Base-by-base conservation (phyloP, 2,888 invertebrate genomes). In the Zelleria hepariella region DNA sequence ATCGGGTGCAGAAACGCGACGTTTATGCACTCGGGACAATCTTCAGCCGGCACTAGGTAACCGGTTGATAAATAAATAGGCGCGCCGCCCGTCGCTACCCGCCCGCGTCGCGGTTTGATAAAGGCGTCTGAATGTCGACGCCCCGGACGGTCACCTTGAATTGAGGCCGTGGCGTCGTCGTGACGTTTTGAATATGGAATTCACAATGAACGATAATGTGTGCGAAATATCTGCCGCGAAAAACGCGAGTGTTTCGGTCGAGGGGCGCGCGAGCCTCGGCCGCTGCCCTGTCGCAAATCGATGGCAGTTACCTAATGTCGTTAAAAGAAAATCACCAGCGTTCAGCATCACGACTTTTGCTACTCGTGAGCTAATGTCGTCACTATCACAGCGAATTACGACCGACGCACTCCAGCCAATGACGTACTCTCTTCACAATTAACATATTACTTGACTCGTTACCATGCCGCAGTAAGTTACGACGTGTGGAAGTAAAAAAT, bases 41-140 rank as follows among this genome's bases (percentile, higher is more conserved):
- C 21, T 54, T 7, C 5, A 18, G 56, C 18, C 56, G 42, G 42
- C 69, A 70, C 69, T 61, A 58, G 56, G 61, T 58, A 63, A 65
- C 63, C 51, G 62, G 51, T 56, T 62, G 62, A 61, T 59, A 72
- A 73, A 74, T 73, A 75, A 75, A 72, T 72, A 71, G 72, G 73
- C 72, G 73, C 74, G 72, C 68, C 69, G 71, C 71, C 73, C 71
- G 51, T 51, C 51, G 51, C 51, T 54, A 54, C 25, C 25, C 25
- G 72, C 71, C 69, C 74, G 72, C 69, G 66, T 66, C 67, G 68
- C 69, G 69, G 70, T 72, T 74, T 74, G 77, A 79, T 80, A 82
- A 78, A 81, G 81, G 73, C 81, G 81, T 83, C 82, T 84, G 82
- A 85, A 85, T 84, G 85, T 85, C 83, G 82, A 80, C 84, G 83